A percentile compares a stretch with the other conserved stretches of the same genome.
Conservation (phyloP, 2,113 vertebrate genomes). For the Corydoras sp. region DNA sequence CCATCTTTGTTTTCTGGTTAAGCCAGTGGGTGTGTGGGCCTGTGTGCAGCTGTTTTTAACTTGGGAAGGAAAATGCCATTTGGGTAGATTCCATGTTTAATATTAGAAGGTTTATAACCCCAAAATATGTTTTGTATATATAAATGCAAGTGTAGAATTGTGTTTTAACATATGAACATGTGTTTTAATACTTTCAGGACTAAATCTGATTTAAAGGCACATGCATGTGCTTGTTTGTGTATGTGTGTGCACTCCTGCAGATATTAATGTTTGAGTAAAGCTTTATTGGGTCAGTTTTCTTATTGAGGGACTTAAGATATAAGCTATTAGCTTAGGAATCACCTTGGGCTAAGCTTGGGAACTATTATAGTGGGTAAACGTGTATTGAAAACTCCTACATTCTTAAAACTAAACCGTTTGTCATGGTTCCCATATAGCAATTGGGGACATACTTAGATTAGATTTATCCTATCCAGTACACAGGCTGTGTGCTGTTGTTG, state of each 20-base stretch:
- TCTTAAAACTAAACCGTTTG: slow-evolving; percentile 2
- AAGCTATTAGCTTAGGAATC: slow-evolving; percentile 51
- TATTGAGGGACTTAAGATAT: slow-evolving; percentile 41
- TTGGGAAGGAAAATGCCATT: background rate
- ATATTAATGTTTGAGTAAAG: too few species aligned
- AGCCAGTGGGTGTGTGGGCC: background rate
- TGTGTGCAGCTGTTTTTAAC: background rate
- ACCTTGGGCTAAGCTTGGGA: slow-evolving; percentile 30
- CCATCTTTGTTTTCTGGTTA: too few species aligned
- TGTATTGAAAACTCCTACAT: slow-evolving; percentile 3
- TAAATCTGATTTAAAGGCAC: background rate
- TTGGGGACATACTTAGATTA: slow-evolving; percentile 3
- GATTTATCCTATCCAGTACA: slow-evolving; percentile 6
- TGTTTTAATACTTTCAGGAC: too few species aligned
- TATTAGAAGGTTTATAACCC: too few species aligned
- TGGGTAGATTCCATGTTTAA: too few species aligned
- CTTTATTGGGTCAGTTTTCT: too few species aligned
- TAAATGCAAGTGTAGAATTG: too few species aligned
- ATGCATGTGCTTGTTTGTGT: background rate
- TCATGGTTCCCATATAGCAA: slow-evolving; percentile 4
- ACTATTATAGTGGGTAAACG: slow-evolving; percentile 17
- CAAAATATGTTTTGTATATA: too few species aligned
- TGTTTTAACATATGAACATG: too few species aligned
- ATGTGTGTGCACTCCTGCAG: background rate
- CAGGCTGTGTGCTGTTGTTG: slow-evolving; percentile 9